These are phyloP conservation scores for Molossus molossus DNA, from an alignment of 2,797 vertebrate genomes.

Conservation along the genomic window DNA sequence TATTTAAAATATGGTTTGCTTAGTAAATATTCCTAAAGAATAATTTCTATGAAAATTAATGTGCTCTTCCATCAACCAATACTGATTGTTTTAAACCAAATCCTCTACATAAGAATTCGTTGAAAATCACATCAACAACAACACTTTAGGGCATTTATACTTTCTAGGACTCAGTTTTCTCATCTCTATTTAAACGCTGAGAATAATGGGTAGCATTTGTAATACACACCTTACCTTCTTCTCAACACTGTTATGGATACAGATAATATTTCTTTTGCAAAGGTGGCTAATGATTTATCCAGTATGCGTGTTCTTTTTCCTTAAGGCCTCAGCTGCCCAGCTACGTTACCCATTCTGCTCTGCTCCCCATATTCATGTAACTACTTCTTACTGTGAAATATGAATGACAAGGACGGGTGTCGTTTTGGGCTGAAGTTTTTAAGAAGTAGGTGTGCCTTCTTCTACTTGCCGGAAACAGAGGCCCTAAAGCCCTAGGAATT, in stretches of 20 bases:
- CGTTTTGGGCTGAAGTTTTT: not conserved
- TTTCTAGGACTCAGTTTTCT: not conserved
- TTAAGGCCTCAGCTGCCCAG: not conserved
- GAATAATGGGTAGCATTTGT: not conserved
- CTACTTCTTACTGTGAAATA: not conserved
- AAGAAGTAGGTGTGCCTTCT: not conserved
- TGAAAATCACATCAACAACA: not conserved
- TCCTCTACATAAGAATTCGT: not conserved
- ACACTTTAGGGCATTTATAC: not conserved
- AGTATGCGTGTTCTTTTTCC: not conserved
- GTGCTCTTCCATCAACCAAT: not conserved
- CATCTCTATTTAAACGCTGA: not conserved
- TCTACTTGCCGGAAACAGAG: not conserved
- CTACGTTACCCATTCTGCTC: fast-evolving
- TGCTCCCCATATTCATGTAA: no score
- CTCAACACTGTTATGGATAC: not conserved
- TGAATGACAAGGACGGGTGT: not conserved
- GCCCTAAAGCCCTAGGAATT: not conserved
- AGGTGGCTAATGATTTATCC: not conserved
- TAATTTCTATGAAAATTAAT: not conserved
- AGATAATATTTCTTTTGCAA: not conserved
- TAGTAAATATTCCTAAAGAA: not conserved
- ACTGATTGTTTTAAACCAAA: constrained; percentile 10
- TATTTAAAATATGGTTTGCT: not conserved
- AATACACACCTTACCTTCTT: not conserved